Evolutionary conservation across 2,113 vertebrate genomes (phyloP), one percentile per base, ranked within the genome.

Genomic region (Chionis minor): DNA sequence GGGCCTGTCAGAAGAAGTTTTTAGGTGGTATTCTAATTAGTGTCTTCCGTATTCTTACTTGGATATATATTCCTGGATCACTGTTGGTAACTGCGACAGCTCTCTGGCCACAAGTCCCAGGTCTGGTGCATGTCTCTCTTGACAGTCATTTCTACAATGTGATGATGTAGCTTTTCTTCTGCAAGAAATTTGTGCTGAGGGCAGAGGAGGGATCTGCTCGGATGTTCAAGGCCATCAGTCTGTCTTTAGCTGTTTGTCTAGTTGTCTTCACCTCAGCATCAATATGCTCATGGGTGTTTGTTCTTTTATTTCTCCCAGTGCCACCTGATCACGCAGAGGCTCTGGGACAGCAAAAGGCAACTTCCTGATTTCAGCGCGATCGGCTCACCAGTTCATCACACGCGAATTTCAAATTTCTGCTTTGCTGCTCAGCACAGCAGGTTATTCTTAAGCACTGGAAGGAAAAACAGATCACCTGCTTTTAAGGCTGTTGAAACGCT

Each of bases 251-350:
- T 72, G 33, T 77, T 63, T 32, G 26, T 35, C 22, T 28, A 30
- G 32, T 8, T 80, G 54, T 33, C 69, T 83, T 91, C 38, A 23
- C 21, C 15, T 55, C 55, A 27, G 67, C 44, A 66, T 54, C 84
- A 56, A 16, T 2, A 1, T 10, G 13, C 28, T 80, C 27, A 15
- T 28, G 0, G 0, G 4, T 70, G 32, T 45, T 33, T 8, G 7
- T 42, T 86, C 33, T 20, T 58, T 81, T 65, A 27, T 32, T 88
- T 91, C 52, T 79, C 40, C 45, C 33, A n/a, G 42, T 77, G 72
- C 33, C 51, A 56, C 49, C 59, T 63, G 49, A 12, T 32, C 35
- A 14, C 0, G 8, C 26, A 21, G 66, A 13, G 27, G 28, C 28
- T 70, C 20, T 49, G 56, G 42, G 44, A 38, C 61, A 88, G 63